These are phyloP conservation scores for Eupeodes luniger DNA, from an alignment of 2,888 invertebrate genomes.

Conservation along the genomic window DNA sequence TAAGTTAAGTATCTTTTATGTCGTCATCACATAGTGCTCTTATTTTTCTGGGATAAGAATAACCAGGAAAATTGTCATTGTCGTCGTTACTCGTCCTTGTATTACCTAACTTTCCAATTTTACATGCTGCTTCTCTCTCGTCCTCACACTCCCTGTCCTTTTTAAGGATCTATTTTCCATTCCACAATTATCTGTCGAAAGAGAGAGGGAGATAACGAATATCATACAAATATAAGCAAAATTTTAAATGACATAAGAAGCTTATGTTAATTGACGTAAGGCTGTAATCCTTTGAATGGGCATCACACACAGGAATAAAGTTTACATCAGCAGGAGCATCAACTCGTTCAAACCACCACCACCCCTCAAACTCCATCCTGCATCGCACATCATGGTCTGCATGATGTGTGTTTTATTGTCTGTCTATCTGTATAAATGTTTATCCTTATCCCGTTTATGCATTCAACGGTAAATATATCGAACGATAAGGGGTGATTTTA, in stretches of 20 bases:
- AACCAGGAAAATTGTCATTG: slow-evolving; percentile 16
- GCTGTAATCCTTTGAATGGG: slow-evolving; percentile 77
- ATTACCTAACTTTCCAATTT: slow-evolving; percentile 50
- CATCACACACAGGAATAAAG: slow-evolving; percentile 69
- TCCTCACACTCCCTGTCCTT: neutral
- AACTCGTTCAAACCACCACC: neutral
- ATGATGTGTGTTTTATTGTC: slow-evolving; percentile 27
- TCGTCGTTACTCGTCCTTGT: slow-evolving; percentile 9
- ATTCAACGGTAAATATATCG: slow-evolving; percentile 67
- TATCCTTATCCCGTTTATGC: slow-evolving; percentile 48
- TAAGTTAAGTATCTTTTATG: slow-evolving; percentile 68
- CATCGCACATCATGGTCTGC: neutral
- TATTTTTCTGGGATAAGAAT: neutral
- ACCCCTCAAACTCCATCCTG: slow-evolving; percentile 26
- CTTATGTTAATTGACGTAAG: slow-evolving; percentile 78
- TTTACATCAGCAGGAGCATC: slow-evolving; percentile 36
- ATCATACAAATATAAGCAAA: slow-evolving; percentile 75
- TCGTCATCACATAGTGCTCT: slow-evolving; percentile 59
- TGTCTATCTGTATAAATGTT: slow-evolving; percentile 48
- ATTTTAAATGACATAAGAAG: slow-evolving; percentile 77
- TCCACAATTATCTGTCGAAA: neutral
- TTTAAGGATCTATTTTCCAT: slow-evolving; percentile 32
- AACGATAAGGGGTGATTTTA: slow-evolving; percentile 61
- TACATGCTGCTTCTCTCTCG: slow-evolving; percentile 15
- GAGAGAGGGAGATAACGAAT: neutral